Base-by-base conservation (phyloP, 2,797 vertebrate genomes). In the Nannoperca obscura region DNA sequence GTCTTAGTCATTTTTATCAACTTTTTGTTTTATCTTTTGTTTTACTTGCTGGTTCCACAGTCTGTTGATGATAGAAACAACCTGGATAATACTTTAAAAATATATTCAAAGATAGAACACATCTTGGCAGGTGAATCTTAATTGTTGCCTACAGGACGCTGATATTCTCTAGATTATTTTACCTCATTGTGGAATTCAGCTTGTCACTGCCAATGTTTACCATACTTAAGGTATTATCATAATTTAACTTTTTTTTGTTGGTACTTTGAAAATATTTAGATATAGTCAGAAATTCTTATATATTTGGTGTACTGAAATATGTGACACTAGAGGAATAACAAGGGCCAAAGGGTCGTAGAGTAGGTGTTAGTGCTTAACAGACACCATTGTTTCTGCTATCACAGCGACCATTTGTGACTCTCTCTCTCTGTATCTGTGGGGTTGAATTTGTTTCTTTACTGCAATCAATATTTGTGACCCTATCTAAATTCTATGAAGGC, bases 31-130 rank as follows among this genome's bases (percentile, higher is more conserved):
- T 3, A 36, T n/a, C 17, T 11, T 19, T 14, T 27, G 1, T 36
- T 50, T 42, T 20, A 42, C 27, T 58, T 38, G 40, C 47, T 55
- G 4, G 7, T 40, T 42, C 9, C 10, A 55, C 10, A 34, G 11
- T 30, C 46, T 49, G 24, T 46, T 42, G 11, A 36, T 46, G 58
- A 47, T 17, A 17, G 24, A 55, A 38, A 71, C 27, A 65, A 17
- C 7, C 57, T 66, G 36, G n/a, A 38, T 19, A 60, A 11, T 42
- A 36, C 65, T 75, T 52, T 55, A 22, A 38, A 42, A 24, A 60
- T 59, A 38, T 55, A 46, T 15, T 60, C 1, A 55, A 54, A 54
- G 47, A 76, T 40, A 27, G 20, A 64, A 3, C 61, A 54, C 52
- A 36, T 58, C 22, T 62, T 36, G 22, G 9, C 5, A 30, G 32